Base-by-base conservation (phyloP, 2,113 vertebrate genomes). In the Balaenoptera acutorostrata region DNA sequence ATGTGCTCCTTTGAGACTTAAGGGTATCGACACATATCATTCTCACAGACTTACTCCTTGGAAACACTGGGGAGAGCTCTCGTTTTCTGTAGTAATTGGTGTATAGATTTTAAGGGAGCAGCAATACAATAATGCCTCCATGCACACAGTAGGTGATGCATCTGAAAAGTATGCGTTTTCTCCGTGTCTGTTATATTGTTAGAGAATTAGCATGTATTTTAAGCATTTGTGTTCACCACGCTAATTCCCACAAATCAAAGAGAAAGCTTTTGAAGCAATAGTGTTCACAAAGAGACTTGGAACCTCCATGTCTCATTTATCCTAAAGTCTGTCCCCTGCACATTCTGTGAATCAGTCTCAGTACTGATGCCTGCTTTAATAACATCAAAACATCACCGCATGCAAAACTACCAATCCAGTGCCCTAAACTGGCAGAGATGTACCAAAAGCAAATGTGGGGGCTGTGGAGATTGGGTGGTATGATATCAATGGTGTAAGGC, bases 21-120 rank as follows among this genome's bases (percentile, higher is more conserved):
- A 7, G 81, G 39, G 49, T 97, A 98, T 97, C 29, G 92, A 96
- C 97, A 97, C 89, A 95, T 93, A 96, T 95, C 97, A 94, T 95
- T 97, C 94, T 97, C 95, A 64, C 86, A 95, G 92, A 87, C 52
- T 90, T 85, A 33, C 63, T 97, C 46, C 90, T 87, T 66, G 89
- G 64, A 82, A 97, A 66, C 97, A 77, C 63, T n/a, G 72, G 92
- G 88, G 90, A 97, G 72, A 84, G 49, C 17, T 59, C 83, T 90
- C 15, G 11, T 66, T 91, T 96, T 96, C 81, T 49, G 23, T 88
- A 75, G 75, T 96, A 97, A 97, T 91, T 94, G 87, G 46, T 27
- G 15, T 83, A 96, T 94, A 69, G 93, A 90, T 97, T 96, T 97
- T 95, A 85, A 96, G 87, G 63, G 6, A 90, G n/a, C 55, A 81